Percentiles rank a stretch among this genome's conserved stretches.
Conservation (phyloP, 2,113 vertebrate species). For the Festucalex cinctus region DNA sequence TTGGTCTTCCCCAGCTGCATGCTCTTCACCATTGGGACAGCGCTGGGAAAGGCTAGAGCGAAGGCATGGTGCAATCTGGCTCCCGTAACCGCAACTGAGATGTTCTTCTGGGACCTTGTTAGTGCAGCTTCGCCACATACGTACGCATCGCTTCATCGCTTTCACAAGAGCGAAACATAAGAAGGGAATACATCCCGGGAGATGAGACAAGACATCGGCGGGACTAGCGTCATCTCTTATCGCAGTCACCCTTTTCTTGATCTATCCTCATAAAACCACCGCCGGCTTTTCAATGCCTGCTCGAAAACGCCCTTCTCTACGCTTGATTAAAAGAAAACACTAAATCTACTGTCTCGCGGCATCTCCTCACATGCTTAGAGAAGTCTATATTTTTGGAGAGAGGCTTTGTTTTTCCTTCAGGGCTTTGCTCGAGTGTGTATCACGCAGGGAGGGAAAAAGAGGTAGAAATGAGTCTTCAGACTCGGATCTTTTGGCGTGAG, state of each 20-base stretch:
- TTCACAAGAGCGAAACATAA: constrained; percentile 9
- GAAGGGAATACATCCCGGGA: constrained; percentile 19
- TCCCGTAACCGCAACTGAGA: constrained; percentile 28
- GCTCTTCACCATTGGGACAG: constrained; percentile 43
- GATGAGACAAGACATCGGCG: constrained; percentile 7
- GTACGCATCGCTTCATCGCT: constrained; percentile 29
- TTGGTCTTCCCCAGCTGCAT: constrained; percentile 40
- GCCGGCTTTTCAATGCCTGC: constrained; percentile 26
- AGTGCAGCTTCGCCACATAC: constrained; percentile 48
- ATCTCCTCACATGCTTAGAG: constrained; percentile 34
- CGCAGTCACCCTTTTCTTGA: constrained; percentile 6
- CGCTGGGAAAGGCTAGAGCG: constrained; percentile 40
- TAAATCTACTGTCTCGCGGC: constrained; percentile 37
- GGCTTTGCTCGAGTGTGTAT: constrained; percentile 37
- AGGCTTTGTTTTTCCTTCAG: constrained; percentile 49
- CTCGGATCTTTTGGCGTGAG: background rate
- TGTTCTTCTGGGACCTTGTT: constrained; percentile 66
- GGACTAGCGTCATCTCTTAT: constrained; percentile 21
- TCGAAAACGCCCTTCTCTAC: constrained; percentile 31
- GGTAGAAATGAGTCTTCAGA: constrained; percentile 43
- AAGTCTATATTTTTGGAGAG: constrained; percentile 55
- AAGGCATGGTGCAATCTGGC: constrained; percentile 39
- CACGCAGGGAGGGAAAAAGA: constrained; percentile 28
- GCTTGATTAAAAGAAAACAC: constrained; percentile 46
- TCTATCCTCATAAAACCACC: constrained; percentile 32